Conservation (phyloP, 2,797 vertebrate genomes). For the Protonibea diacanthus region DNA sequence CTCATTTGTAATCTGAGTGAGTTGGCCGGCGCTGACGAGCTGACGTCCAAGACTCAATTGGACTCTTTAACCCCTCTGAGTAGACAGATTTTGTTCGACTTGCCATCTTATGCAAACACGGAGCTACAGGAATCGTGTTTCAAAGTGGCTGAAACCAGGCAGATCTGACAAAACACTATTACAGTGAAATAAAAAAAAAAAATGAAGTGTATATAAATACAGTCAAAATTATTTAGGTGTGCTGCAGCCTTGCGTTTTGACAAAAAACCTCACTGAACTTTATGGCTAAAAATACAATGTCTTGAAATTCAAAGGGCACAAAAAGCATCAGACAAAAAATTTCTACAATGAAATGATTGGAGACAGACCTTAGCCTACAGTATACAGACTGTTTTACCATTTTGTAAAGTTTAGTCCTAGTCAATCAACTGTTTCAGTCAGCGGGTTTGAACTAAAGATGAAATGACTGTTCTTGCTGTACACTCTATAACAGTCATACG, state of each 20-base stretch:
- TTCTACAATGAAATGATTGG: constrained; percentile 3
- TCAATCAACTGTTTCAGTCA: constrained; percentile 34
- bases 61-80: constrained; percentile 71
- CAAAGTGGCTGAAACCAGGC: constrained; percentile 10
- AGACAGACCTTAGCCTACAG: background rate
- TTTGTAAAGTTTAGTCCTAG: constrained; percentile 22
- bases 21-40: constrained; percentile 66
- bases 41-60: constrained; percentile 68
- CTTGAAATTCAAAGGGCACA: background rate
- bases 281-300: background rate
- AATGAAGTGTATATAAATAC: background rate
- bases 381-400: background rate
- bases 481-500: constrained; percentile 29
- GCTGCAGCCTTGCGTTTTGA: background rate
- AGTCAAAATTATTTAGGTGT: background rate
- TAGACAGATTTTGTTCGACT: constrained; percentile 53
- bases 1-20: constrained; percentile 76
- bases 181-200: background rate
- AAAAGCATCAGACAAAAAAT: constrained; percentile 15
- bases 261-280: background rate
- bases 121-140: constrained; percentile 15
- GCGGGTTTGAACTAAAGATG: constrained; percentile 47
- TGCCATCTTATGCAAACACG: constrained; percentile 32
- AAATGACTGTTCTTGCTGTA: constrained; percentile 41
- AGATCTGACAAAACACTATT: background rate